Percentiles rank a stretch among this genome's conserved stretches.
phyloP scores from a whole-genome alignment of 2,113 vertebrate species.

The Scopus umbretta region DNA sequence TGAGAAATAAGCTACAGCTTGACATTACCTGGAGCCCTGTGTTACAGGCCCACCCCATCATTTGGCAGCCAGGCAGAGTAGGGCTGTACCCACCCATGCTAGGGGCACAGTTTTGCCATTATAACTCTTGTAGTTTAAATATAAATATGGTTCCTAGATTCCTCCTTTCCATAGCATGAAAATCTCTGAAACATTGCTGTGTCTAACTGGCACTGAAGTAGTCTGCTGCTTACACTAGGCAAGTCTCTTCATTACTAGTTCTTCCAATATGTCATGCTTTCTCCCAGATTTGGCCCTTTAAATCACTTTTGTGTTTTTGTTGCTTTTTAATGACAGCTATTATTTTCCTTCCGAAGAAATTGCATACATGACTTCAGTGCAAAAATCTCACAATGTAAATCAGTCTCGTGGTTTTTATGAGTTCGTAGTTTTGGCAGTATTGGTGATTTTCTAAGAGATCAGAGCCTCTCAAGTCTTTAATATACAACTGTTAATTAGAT shows the following conservation, averaged over 20 bases:
- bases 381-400: not conserved
- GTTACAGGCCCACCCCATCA: not conserved
- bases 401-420: not conserved
- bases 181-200: not conserved
- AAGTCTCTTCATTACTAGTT: not conserved
- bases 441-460: not conserved
- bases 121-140: not conserved
- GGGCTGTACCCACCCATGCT: not conserved
- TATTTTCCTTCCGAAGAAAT: not conserved
- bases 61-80: not conserved
- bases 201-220: not conserved
- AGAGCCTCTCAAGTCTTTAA: not conserved
- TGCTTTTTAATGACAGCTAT: not conserved
- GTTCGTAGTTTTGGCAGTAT: not conserved
- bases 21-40: not conserved
- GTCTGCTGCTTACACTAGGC: not conserved
- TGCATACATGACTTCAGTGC: not conserved
- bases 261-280: not conserved
- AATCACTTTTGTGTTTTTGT: not conserved
- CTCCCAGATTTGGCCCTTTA: not conserved
- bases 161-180: not conserved
- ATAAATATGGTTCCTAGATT: not conserved
- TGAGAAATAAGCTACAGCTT: not conserved
- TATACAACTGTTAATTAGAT: conserved; percentile 28
- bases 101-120: not conserved